Base-by-base conservation (phyloP, 2,888 invertebrate species). In the Sphaeridia pumilis region DNA sequence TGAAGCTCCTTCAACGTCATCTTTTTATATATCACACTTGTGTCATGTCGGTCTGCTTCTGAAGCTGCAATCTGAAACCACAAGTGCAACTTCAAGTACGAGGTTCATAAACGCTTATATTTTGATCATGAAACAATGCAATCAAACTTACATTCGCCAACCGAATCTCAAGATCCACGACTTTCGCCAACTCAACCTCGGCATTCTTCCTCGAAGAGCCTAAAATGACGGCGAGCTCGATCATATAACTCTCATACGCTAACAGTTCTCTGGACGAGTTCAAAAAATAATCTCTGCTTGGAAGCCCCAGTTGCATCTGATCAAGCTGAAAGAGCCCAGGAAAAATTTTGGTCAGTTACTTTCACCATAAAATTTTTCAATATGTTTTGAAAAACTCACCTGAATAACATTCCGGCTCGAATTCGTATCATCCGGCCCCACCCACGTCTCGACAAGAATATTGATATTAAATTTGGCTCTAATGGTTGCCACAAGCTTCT, bases 401-500 rank as follows among this genome's bases (percentile, higher is more conserved):
- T 90, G 86, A 67, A 92, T 79, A 69, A 92, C 84, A 74, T 92
- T 87, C 66, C 81, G 79, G 36, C 86, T 83, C 56, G 90, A 89
- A 72, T 92, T 87, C 72, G 87, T 89, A 72, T 92, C 90, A 70
- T 92, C 92, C 0, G 89, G 84, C 4, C 87, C 87, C 60, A 92
- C 85, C 79, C 84, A 86, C 58, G 82, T 79, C 66, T 86, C 85
- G 55, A 87, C 74, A 45, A 87, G 72, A 26, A 84, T 79, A 2
- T 83, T 82, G 67, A 83, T 82, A 70, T 85, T 85, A 69, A 79
- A 83, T 61, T 79, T 77, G 17, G 81, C 78, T 3, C 82, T 72
- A 31, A 85, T 58, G 58, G 53, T 56, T 46, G 82, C 84, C 57
- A 83, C 71, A 10, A 84, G 71, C 14, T 72, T 70, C 68, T 84